These are phyloP conservation scores for Metridium senile DNA, from an alignment of 92 coral and sea anemone genomes.

Conservation along the genomic window DNA sequence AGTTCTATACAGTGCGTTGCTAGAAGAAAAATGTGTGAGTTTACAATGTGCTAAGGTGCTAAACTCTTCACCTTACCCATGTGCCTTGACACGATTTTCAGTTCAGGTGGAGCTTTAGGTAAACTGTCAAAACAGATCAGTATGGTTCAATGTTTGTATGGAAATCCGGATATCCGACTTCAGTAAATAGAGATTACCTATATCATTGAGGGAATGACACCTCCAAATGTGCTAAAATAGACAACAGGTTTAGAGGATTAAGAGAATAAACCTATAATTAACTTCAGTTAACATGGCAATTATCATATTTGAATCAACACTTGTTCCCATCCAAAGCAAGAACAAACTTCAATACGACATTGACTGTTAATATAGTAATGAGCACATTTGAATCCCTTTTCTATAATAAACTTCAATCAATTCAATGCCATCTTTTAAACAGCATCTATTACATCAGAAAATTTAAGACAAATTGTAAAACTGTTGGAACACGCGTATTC, in stretches of 20 bases:
- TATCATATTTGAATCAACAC: background rate
- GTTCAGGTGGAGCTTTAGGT: slow-evolving; percentile 2
- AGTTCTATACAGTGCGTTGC: background rate
- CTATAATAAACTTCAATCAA: background rate
- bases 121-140: slow-evolving; percentile 15
- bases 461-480: too few species aligned
- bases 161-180: slow-evolving; percentile 27
- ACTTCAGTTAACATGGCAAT: background rate
- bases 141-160: slow-evolving; percentile 9
- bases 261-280: background rate
- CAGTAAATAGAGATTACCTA: slow-evolving; percentile 11
- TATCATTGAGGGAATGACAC: background rate
- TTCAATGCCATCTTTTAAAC: background rate
- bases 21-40: background rate
- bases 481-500: too few species aligned
- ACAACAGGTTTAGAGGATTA: slow-evolving; percentile 1
- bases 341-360: background rate
- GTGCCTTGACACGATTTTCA: background rate
- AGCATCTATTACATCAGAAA: background rate
- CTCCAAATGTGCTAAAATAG: slow-evolving; percentile 18
- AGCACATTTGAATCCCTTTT: background rate
- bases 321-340: background rate
- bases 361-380: background rate
- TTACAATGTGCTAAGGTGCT: background rate
- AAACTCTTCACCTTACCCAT: slow-evolving; percentile 5